A percentile compares a stretch with the other conserved stretches of the same genome.
phyloP scores from a whole-genome alignment of 2,113 vertebrate species.

The human region DNA sequence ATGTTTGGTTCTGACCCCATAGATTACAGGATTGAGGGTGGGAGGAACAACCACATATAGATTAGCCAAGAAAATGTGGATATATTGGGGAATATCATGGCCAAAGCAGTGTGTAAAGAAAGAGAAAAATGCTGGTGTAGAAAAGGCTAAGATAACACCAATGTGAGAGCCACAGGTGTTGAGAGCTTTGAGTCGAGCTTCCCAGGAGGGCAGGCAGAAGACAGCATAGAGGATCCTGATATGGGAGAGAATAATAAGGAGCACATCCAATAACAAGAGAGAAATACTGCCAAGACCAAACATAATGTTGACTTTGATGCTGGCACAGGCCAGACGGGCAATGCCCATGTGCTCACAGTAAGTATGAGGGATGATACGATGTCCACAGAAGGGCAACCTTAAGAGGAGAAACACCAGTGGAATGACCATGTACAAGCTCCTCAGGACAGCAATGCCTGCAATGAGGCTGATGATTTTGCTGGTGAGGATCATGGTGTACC shows the following conservation, averaged over 20 bases:
- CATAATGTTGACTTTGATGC: background rate
- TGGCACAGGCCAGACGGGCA: conserved; percentile 20
- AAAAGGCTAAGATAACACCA: conserved; percentile 56
- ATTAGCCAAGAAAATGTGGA: conserved; percentile 68
- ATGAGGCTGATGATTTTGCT: background rate
- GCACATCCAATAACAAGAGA: conserved; percentile 11
- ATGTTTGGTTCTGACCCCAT: conserved; percentile 64
- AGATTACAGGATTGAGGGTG: conserved; percentile 71
- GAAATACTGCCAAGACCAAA: conserved; percentile 2
- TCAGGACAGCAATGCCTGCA: conserved; percentile 34
- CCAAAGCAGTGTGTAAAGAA: conserved; percentile 58
- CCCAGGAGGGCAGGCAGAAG: conserved; percentile 17
- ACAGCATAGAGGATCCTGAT: conserved; percentile 26
- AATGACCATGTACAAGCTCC: conserved; percentile 69
- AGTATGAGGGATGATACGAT: conserved; percentile 6
- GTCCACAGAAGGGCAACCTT: conserved; percentile 56
- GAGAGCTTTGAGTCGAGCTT: conserved; percentile 5
- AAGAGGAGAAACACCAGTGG: conserved; percentile 55
- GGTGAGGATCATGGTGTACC: conserved; percentile 71
- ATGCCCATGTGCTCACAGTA: conserved; percentile 58
- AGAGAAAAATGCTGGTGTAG: conserved; percentile 63
- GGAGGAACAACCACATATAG: conserved; percentile 66
- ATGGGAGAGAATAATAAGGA: conserved; percentile 27
- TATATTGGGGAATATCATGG: background rate
- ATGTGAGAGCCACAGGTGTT: conserved; percentile 49